phyloP scores from a whole-genome alignment of 2,113 vertebrate species.

The Dinomys branickii region DNA sequence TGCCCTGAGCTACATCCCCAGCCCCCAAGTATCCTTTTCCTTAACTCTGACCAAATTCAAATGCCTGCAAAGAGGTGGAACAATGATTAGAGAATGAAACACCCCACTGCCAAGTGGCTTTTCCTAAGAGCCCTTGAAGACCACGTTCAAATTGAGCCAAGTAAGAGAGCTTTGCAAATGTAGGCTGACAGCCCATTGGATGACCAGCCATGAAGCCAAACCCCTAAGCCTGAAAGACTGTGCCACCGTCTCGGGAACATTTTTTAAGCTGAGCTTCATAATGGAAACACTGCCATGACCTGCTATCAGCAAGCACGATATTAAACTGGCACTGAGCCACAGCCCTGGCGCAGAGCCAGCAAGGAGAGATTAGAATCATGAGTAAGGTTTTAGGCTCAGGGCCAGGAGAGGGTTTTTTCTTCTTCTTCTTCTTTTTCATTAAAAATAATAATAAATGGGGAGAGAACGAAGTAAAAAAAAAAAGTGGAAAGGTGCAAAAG shows the following conservation, averaged over 20 bases:
- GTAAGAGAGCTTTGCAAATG: not conserved
- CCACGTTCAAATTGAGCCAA: not conserved
- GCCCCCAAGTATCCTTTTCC: not conserved
- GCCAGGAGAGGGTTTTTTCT: constrained; percentile 57
- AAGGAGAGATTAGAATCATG: constrained; percentile 72
- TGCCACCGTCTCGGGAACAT: not conserved
- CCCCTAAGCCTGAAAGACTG: not conserved
- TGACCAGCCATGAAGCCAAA: not conserved
- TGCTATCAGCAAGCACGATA: constrained; percentile 63
- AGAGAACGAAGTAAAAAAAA: not conserved
- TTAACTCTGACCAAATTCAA: not conserved
- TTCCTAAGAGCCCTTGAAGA: not conserved
- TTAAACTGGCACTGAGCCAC: constrained; percentile 65
- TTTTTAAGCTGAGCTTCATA: constrained; percentile 60
- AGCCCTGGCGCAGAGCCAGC: constrained; percentile 19
- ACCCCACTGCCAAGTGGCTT: not conserved
- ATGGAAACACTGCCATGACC: constrained; percentile 60
- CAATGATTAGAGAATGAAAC: not conserved
- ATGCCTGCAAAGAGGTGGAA: not conserved
- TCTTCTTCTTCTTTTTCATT: constrained; percentile 52
- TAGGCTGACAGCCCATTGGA: not conserved
- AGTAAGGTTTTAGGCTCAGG: constrained; percentile 57
- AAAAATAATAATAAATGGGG: constrained; percentile 65
- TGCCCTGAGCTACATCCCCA: not conserved
- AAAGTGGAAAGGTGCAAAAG: constrained; percentile 17